These are phyloP conservation scores for Latrodectus elegans DNA, from an alignment of 2,888 invertebrate genomes.

Conservation along the genomic window DNA sequence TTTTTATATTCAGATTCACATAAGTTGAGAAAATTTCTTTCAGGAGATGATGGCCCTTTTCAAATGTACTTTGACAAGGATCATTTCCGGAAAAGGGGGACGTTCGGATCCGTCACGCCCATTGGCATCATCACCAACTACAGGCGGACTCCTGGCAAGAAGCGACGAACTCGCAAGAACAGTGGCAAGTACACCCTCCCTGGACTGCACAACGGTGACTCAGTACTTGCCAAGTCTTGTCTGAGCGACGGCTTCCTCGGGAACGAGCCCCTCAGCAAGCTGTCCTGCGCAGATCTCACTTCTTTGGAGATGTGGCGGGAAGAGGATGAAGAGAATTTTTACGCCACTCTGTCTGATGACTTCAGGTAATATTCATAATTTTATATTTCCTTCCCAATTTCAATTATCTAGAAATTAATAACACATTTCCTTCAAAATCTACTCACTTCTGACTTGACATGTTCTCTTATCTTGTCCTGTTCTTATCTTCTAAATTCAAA, in stretches of 20 bases:
- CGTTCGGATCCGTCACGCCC: constrained; percentile 65
- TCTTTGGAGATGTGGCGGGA: constrained; percentile 62
- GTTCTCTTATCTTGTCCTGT: too few relatives aligned
- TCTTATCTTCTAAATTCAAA: too few relatives aligned
- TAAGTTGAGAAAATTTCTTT: constrained; percentile 35
- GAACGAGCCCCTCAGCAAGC: constrained; percentile 50
- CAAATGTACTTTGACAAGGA: constrained; percentile 76
- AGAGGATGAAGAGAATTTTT: constrained; percentile 74
- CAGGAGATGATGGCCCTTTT: constrained; percentile 80
- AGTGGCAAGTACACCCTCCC: constrained; percentile 50
- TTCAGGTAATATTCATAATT: constrained; percentile 21
- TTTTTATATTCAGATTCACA: too few relatives aligned
- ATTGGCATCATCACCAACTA: constrained; percentile 69
- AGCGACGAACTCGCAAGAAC: neutral
- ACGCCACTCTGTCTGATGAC: constrained; percentile 74
- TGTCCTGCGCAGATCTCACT: constrained; percentile 62
- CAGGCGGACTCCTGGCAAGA: constrained; percentile 41
- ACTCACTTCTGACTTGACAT: neutral
- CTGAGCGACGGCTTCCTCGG: constrained; percentile 29
- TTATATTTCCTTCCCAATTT: neutral
- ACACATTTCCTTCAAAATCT: neutral
- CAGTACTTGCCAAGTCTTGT: constrained; percentile 41
- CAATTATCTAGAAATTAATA: neutral
- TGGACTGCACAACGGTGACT: constrained; percentile 49
- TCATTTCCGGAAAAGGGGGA: constrained; percentile 76